Percentiles rank a stretch among this genome's conserved stretches.
These are phyloP conservation scores for Agonum fuliginosum DNA, from an alignment of 2,888 invertebrate species.

Conservation along the genomic window DNA sequence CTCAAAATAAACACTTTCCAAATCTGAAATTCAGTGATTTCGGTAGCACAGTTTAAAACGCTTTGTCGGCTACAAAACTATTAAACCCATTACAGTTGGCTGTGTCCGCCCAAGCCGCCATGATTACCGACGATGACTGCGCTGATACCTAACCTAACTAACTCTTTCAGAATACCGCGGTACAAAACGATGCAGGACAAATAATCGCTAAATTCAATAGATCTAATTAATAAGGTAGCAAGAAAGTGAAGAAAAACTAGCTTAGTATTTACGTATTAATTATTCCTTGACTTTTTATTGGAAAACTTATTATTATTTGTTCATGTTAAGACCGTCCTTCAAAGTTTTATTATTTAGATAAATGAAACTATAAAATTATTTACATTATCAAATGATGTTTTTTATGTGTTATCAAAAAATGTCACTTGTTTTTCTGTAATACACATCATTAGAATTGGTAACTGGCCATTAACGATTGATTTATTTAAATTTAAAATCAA, in stretches of 20 bases:
- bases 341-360: conserved; percentile 18
- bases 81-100: conserved; percentile 37
- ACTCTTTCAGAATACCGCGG: neutral
- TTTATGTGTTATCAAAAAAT: neutral
- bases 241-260: conserved; percentile 6
- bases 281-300: neutral
- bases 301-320: neutral
- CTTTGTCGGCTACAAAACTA: conserved; percentile 38
- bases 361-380: conserved; percentile 4
- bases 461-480: neutral
- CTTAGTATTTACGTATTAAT: conserved; percentile 16
- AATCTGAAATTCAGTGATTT: conserved; percentile 11
- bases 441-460: neutral
- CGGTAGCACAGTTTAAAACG: conserved; percentile 32
- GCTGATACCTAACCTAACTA: conserved; percentile 34
- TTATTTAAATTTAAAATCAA: neutral
- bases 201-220: neutral
- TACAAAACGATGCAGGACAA: neutral
- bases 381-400: neutral
- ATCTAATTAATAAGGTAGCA: conserved; percentile 31
- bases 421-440: neutral
- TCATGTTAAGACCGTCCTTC: conserved; percentile 9
- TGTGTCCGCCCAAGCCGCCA: conserved; percentile 5
- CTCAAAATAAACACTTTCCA: conserved; percentile 8
- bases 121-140: conserved; percentile 48